Percentiles rank a stretch among this genome's conserved stretches.
Conservation (phyloP, 2,888 invertebrate species). For the Perithous albicinctus region DNA sequence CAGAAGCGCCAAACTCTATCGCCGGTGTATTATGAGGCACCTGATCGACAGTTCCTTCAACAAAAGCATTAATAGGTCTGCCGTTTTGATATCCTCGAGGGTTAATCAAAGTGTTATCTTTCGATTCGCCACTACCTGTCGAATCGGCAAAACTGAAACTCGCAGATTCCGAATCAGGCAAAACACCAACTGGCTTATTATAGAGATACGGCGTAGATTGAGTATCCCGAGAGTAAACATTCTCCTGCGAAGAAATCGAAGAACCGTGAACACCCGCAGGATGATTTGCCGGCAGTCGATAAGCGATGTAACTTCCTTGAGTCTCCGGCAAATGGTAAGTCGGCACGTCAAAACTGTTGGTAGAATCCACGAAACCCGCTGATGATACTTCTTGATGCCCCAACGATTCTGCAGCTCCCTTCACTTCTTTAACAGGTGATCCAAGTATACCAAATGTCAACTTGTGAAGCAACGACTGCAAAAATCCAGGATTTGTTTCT, state of each 20-base stretch:
- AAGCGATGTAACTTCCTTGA: constrained; percentile 29
- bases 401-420: not conserved
- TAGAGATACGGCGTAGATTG: not conserved
- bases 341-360: constrained; percentile 5
- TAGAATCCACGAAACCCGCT: not conserved
- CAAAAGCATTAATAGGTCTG: constrained; percentile 3
- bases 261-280: not conserved
- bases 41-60: not conserved
- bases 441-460: constrained; percentile 51
- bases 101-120: not conserved
- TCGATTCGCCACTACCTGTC: not conserved
- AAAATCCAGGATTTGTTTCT: constrained; percentile 30
- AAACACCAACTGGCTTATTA: not conserved
- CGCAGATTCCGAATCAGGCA: not conserved
- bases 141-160: not conserved
- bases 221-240: constrained; percentile 26
- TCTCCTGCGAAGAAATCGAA: not conserved
- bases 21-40: not conserved
- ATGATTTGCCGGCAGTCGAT: constrained; percentile 53
- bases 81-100: constrained; percentile 28
- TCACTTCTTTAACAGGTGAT: constrained; percentile 3
- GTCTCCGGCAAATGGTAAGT: constrained; percentile 53
- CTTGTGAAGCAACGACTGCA: constrained; percentile 40
- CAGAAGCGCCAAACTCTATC: not conserved
- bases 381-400: not conserved